Evolutionary conservation across 2,113 vertebrate species (phyloP).

Genomic region (Sinocyclocheilus rhinocerous): DNA sequence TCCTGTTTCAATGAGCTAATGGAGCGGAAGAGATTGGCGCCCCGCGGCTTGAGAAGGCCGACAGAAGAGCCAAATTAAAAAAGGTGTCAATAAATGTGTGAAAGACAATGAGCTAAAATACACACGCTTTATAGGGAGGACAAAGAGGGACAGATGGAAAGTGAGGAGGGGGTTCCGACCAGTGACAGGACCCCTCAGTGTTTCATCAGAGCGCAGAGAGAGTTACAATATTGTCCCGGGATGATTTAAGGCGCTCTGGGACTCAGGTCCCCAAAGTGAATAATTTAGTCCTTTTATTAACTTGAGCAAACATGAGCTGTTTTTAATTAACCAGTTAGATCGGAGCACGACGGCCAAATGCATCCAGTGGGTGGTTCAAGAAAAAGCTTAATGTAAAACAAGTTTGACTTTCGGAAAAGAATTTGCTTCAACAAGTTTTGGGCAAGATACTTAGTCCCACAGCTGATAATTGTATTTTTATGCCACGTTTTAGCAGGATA

Average conservation of each 20-base stretch:
- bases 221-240: constrained; percentile 72
- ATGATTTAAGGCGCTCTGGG: constrained; percentile 73
- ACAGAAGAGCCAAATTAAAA: constrained; percentile 78
- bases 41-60: constrained; percentile 72
- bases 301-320: constrained; percentile 76
- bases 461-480: background rate
- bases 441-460: background rate
- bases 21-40: constrained; percentile 90
- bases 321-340: constrained; percentile 77
- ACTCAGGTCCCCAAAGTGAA: constrained; percentile 74
- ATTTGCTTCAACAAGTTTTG: background rate
- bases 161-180: constrained; percentile 56
- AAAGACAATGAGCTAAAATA: constrained; percentile 85
- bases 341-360: constrained; percentile 40
- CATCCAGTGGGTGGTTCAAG: constrained; percentile 23
- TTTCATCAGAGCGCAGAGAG: constrained; percentile 74
- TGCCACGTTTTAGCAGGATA: background rate
- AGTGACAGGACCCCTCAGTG: constrained; percentile 73
- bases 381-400: constrained; percentile 5
- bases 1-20: constrained; percentile 90
- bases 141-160: constrained; percentile 85
- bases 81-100: constrained; percentile 77
- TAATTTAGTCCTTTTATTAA: constrained; percentile 80
- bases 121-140: constrained; percentile 75
- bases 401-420: background rate